Evolutionary conservation across 2,113 vertebrate genomes (phyloP), one percentile per base, ranked within the genome.

Genomic region (Python bivittatus): DNA sequence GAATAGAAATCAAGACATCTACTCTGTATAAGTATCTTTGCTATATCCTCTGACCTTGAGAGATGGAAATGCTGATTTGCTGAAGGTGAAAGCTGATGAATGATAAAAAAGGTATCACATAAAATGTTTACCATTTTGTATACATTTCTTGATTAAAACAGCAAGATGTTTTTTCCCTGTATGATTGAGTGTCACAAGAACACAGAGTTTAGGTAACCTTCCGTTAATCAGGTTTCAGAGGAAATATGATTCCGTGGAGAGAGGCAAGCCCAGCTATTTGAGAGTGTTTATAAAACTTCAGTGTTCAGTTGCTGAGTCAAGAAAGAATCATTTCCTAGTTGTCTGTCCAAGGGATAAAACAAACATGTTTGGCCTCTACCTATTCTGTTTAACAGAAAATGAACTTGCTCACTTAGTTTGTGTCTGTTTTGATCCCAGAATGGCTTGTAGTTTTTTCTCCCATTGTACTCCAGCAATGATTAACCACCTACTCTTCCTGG

Each of bases 401-500:
- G 48, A 92, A 23, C 42, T 61, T 86, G 27, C 44, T 6, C 89
- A 84, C 20, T 84, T 0, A 0, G 56, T 15, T 89, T 86, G 58
- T 42, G 58, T 92, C 93, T 95, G 64, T 90, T 90, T 92, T 61
- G 84, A 88, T 92, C 96, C 53, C 72, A 93, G 87, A 93, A 91
- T 72, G 89, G 92, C 93, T 84, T 0, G 12, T 42, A 25, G 72
- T 22, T 58, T 54, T 88, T 91, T 95, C 85, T n/a, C 25, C 88
- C 95, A 23, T 94, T 96, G 86, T 85, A 91, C 33, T 88, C 95
- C 94, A 95, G 87, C 88, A 97, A 97, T 97, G 92, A 97, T 97
- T 97, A 96, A 97, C 96, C 92, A 90, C 60, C 92, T 64, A 84
- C 72, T 94, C 96, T 96, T 95, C 94, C 94, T 94, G 88, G 95